Base-by-base conservation (phyloP, 2,113 vertebrate genomes). In the Excalfactoria chinensis region DNA sequence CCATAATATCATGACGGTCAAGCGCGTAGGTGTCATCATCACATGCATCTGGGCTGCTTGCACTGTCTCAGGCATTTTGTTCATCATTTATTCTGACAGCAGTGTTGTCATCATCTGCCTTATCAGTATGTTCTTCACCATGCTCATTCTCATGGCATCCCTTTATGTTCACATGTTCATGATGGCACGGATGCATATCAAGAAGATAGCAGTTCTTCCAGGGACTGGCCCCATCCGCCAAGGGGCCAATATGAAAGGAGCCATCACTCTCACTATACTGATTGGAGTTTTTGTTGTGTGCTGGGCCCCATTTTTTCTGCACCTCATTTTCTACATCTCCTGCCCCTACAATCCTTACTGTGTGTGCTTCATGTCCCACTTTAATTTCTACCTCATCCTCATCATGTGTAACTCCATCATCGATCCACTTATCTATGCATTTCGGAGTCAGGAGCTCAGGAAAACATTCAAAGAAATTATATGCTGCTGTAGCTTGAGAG, bases 381-480 rank as follows among this genome's bases (percentile, higher is more conserved):
- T 99, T 91, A 99, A 99, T 97, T 97, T 99, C 93, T 99, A 99
- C 88, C 98, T 99, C 95, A 99, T 99, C 48, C 98, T 99, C 58
- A 99, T 99, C 94, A 99, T 99, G 99, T 99, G 99, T 78, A 99
- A 99, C 87, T 99, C 99, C 3, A 97, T 99, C 95, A 99, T 99
- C 0, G 99, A 99, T 93, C 99, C 99, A 28, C 98, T 99, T 48
- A 99, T 99, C 87, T 99, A 99, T 43, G 99, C 99, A 23, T 99
- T 99, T 51, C 98, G 99, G 68, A 99, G 98, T 94, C 99, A 99
- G 66, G 99, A 99, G 94, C 98, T 99, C 95, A 98, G 99, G 67
- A 99, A 99, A 89, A 99, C 99, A 70, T 99, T 99, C 97, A 99
- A 98, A 68, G 99, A 99, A 96, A 99, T 99, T 89, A 98, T 99